phyloP scores from a whole-genome alignment of 2,888 invertebrate genomes.

The Hirtodrosophila duncani region DNA sequence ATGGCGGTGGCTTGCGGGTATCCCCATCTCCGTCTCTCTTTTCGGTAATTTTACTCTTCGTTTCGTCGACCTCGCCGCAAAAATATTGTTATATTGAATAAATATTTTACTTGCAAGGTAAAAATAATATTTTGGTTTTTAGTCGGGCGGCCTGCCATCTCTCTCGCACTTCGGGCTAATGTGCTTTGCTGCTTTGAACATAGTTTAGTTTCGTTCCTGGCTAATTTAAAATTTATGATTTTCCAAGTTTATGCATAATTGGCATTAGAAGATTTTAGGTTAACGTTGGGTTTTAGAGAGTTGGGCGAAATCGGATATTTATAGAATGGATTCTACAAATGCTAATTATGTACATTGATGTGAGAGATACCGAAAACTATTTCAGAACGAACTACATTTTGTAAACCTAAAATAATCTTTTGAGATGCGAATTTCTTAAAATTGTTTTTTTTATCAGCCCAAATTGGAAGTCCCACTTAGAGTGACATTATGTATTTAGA shows the following conservation, averaged over 20 bases:
- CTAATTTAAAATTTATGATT: slow-evolving; percentile 65
- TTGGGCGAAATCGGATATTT: no score
- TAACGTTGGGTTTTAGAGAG: background rate
- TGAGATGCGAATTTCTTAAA: slow-evolving; percentile 19
- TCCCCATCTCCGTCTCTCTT: slow-evolving; percentile 1
- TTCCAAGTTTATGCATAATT: slow-evolving; percentile 40
- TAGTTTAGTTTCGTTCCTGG: slow-evolving; percentile 22
- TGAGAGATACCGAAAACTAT: no score
- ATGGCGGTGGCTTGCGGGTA: slow-evolving; percentile 10
- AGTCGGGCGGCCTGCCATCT: background rate
- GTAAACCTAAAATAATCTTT: no score
- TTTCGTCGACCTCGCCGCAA: slow-evolving; percentile 28
- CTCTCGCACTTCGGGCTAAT: background rate
- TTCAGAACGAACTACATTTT: no score
- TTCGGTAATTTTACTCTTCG: slow-evolving; percentile 1
- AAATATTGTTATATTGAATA: slow-evolving; percentile 64
- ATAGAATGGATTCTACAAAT: no score
- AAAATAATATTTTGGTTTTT: slow-evolving; percentile 67
- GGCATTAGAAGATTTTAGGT: slow-evolving; percentile 2
- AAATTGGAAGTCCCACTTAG: slow-evolving; percentile 5
- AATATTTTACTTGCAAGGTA: slow-evolving; percentile 72
- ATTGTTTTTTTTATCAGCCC: slow-evolving; percentile 16
- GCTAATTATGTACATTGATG: no score
- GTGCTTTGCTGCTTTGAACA: slow-evolving; percentile 9
- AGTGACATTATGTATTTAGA: no score